A percentile compares a stretch with the other conserved stretches of the same genome.
Evolutionary conservation across 1,140 invertebrate species (phyloP).

Genomic region (Ceratoteleas bidentatus): DNA sequence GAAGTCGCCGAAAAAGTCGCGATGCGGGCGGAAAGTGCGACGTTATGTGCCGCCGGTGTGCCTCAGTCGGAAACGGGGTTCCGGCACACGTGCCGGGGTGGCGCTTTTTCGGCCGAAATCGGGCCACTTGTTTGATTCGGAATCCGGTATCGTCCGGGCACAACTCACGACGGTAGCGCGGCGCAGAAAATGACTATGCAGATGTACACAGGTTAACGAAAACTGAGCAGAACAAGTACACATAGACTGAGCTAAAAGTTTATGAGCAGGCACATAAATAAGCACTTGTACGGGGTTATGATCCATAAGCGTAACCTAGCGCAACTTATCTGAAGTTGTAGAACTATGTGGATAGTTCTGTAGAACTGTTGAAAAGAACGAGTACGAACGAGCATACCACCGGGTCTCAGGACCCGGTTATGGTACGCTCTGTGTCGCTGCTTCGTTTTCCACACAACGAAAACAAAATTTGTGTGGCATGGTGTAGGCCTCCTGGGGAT

Average conservation of each 20-base stretch:
- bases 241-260: neutral
- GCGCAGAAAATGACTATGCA: constrained; percentile 38
- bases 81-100: too few relatives aligned
- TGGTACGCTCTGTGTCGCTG: constrained; percentile 36
- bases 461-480: constrained; percentile 74
- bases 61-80: too few relatives aligned
- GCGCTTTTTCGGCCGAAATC: neutral
- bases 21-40: too few relatives aligned
- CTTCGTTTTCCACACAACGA: constrained; percentile 40
- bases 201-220: constrained; percentile 51
- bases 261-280: too few relatives aligned
- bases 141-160: constrained; percentile 35
- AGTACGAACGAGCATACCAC: neutral
- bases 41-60: too few relatives aligned
- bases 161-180: constrained; percentile 14
- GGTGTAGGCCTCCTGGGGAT: constrained; percentile 82
- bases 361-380: constrained; percentile 28
- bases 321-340: constrained; percentile 23
- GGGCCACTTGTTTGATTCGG: constrained; percentile 48
- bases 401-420: constrained; percentile 1
- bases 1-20: too few relatives aligned
- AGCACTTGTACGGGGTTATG: too few relatives aligned
- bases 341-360: constrained; percentile 32
- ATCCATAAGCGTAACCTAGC: constrained; percentile 37
- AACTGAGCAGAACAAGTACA: constrained; percentile 58